Evolutionary conservation across 2,113 vertebrate species (phyloP).

Genomic region (Leptosomus discolor): DNA sequence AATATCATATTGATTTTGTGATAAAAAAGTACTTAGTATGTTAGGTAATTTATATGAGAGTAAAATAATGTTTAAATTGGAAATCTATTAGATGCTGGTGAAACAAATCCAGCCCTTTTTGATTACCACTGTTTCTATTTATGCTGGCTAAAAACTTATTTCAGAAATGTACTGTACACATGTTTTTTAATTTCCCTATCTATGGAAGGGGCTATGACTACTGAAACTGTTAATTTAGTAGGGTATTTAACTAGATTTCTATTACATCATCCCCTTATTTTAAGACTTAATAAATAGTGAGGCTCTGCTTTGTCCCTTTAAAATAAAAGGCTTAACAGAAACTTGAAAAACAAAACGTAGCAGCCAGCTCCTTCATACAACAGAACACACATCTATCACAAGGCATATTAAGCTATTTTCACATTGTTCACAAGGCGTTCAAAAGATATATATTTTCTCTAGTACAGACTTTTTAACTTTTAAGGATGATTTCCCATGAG

Average conservation of each 20-base stretch:
- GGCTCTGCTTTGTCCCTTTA: not conserved
- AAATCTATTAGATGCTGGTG: constrained; percentile 35
- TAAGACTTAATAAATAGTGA: not conserved
- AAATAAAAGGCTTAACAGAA: not conserved
- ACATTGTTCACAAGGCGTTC: not conserved
- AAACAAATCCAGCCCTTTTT: not conserved
- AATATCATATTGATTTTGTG: constrained; percentile 48
- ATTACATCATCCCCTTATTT: not conserved
- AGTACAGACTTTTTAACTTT: not conserved
- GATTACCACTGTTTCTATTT: not conserved
- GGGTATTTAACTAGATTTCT: not conserved
- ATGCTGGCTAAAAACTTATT: not conserved
- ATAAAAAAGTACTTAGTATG: constrained; percentile 34
- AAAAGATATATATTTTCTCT: not conserved
- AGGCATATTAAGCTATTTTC: not conserved
- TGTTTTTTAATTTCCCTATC: not conserved
- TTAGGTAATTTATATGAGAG: constrained; percentile 12
- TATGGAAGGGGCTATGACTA: not conserved
- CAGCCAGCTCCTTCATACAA: not conserved
- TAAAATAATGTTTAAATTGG: constrained; percentile 27
- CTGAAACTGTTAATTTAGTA: not conserved
- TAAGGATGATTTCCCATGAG: not conserved
- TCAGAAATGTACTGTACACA: not conserved
- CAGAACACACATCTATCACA: not conserved
- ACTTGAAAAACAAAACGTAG: not conserved